These are phyloP conservation scores for Erpornis zantholeuca DNA, from an alignment of 2,113 vertebrate species.

Conservation along the genomic window DNA sequence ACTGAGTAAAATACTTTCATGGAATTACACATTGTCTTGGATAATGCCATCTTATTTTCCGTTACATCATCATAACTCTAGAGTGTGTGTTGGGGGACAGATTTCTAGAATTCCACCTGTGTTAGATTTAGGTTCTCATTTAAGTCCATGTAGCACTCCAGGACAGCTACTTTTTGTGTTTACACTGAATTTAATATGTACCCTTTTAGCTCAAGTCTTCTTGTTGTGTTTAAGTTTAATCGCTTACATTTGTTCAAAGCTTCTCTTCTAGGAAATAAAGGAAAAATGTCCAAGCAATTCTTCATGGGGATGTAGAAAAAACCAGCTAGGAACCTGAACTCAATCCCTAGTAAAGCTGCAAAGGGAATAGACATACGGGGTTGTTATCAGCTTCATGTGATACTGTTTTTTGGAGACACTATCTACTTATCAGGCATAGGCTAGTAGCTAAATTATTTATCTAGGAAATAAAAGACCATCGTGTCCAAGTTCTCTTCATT, in stretches of 20 bases:
- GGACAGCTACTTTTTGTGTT: background rate
- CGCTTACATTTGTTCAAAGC: background rate
- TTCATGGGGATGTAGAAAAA: background rate
- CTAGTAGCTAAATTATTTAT: background rate
- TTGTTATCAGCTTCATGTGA: background rate
- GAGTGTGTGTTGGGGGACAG: background rate
- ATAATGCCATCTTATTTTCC: background rate
- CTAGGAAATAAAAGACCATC: background rate
- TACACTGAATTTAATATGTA: background rate
- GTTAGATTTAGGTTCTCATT: background rate
- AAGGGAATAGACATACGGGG: background rate
- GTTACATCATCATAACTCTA: background rate
- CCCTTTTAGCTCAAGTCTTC: background rate
- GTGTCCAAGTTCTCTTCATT: background rate
- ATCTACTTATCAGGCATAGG: background rate
- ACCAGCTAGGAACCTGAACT: background rate
- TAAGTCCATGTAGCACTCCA: background rate
- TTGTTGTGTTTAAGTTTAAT: background rate
- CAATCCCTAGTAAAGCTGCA: background rate
- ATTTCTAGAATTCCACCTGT: background rate
- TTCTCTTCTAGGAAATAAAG: background rate
- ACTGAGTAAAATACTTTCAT: background rate
- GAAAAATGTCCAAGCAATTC: background rate
- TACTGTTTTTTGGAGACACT: background rate
- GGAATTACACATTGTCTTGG: background rate